phyloP scores from a whole-genome alignment of 2,888 invertebrate species.

The Cephus spinipes region DNA sequence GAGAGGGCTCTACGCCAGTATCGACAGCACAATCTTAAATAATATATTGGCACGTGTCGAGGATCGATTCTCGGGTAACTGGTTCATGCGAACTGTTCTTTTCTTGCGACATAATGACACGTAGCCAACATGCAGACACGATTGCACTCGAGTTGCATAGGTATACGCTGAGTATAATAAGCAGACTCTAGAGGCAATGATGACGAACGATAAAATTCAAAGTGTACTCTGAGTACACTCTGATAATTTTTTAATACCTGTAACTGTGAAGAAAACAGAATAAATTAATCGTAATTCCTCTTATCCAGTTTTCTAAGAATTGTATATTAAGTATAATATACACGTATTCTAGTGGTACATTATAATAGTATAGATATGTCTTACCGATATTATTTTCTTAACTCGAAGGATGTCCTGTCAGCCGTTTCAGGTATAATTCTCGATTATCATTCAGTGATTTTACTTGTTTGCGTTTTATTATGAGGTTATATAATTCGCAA shows the following conservation, averaged over 20 bases:
- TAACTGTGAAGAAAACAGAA: background rate
- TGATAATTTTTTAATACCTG: background rate
- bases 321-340: background rate
- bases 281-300: background rate
- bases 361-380: background rate
- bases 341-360: background rate
- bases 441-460: background rate
- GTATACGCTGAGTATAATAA: background rate
- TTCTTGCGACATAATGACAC: background rate
- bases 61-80: background rate
- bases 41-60: background rate
- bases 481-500: background rate
- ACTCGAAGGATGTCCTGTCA: background rate
- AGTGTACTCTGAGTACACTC: background rate
- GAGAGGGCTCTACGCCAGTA: background rate
- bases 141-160: background rate
- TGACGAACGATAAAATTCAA: background rate
- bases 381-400: background rate
- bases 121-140: background rate
- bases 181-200: background rate
- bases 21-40: background rate
- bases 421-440: background rate
- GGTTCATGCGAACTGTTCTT: background rate
- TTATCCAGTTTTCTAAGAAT: background rate
- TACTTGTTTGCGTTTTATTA: background rate